phyloP scores from a whole-genome alignment of 2,888 invertebrate genomes.

The Argyresthia goedartella region DNA sequence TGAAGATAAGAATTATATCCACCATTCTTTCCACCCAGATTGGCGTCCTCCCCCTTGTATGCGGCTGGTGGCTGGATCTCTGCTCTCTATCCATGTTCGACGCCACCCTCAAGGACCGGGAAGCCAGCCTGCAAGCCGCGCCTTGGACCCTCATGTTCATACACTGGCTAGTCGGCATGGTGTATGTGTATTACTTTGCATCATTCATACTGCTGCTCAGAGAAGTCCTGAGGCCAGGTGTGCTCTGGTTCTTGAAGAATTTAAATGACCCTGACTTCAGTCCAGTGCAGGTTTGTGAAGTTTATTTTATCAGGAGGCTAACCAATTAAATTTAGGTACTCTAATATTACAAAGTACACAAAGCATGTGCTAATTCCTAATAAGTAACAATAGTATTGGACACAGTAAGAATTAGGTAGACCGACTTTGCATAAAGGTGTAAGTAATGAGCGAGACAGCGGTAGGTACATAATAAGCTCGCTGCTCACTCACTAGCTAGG shows the following conservation, averaged over 20 bases:
- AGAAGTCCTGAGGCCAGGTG: conserved; percentile 96
- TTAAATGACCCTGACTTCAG: conserved; percentile 99
- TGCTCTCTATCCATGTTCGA: conserved; percentile 95
- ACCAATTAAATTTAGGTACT: too few species aligned
- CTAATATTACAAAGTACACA: too few species aligned
- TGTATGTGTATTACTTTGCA: conserved; percentile 99
- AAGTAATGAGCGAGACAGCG: too few species aligned
- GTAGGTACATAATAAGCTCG: too few species aligned
- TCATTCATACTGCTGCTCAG: conserved; percentile 93
- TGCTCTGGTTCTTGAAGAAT: conserved; percentile 97
- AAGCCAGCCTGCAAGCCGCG: conserved; percentile 88
- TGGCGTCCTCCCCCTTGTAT: conserved; percentile 94
- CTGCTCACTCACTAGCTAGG: too few species aligned
- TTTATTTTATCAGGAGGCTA: neutral
- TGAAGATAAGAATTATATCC: too few species aligned
- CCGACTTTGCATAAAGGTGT: too few species aligned
- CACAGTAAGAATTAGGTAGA: too few species aligned
- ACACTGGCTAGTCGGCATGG: conserved; percentile 99
- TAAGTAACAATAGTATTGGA: too few species aligned
- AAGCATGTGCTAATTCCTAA: too few species aligned
- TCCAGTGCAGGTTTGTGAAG: conserved; percentile 83
- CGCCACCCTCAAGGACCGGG: conserved; percentile 88
- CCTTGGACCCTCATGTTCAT: conserved; percentile 98
- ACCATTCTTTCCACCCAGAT: conserved; percentile 68
- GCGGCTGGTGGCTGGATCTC: conserved; percentile 99